Evolutionary conservation across 30 jellyfish, hydroid and myxozoan genomes (phyloP).

Genomic region (Rhopilema esculentum): DNA sequence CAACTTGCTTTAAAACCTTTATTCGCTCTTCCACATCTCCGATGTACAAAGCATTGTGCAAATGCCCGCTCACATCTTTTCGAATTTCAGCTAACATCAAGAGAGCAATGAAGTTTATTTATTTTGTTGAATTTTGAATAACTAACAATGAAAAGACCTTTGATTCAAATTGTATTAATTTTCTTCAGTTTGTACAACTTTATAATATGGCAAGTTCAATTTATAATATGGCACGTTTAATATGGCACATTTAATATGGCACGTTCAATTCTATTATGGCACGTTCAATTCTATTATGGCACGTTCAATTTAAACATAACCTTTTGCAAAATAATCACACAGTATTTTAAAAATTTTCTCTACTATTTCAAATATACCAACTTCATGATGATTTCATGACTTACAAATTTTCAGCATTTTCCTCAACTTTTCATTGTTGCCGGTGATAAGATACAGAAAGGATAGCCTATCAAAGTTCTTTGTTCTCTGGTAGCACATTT

Average conservation of each 20-base stretch:
- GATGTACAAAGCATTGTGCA: constrained; percentile 91
- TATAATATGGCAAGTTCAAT: too few relatives aligned
- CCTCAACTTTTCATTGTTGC: constrained; percentile 86
- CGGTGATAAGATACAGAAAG: constrained; percentile 91
- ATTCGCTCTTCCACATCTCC: constrained; percentile 94
- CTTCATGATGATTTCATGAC: constrained; percentile 4
- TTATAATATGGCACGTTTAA: too few relatives aligned
- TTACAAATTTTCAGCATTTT: constrained; percentile 94
- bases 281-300: too few relatives aligned
- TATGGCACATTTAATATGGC: too few relatives aligned
- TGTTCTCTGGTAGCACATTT: constrained; percentile 95
- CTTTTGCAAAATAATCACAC: too few relatives aligned
- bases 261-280: too few relatives aligned
- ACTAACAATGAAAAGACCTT: neutral
- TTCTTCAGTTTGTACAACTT: too few relatives aligned
- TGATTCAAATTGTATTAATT: too few relatives aligned
- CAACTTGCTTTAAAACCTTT: constrained; percentile 94
- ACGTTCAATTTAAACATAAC: too few relatives aligned
- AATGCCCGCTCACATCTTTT: constrained; percentile 95
- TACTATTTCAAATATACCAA: too few relatives aligned
- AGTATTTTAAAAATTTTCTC: too few relatives aligned
- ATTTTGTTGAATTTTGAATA: neutral
- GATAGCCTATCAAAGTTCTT: constrained; percentile 92
- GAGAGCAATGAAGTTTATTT: too few relatives aligned
- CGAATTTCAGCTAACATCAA: constrained; percentile 86